Evolutionary conservation across 2,113 vertebrate genomes (phyloP).

Genomic region (Tautogolabrus adspersus): DNA sequence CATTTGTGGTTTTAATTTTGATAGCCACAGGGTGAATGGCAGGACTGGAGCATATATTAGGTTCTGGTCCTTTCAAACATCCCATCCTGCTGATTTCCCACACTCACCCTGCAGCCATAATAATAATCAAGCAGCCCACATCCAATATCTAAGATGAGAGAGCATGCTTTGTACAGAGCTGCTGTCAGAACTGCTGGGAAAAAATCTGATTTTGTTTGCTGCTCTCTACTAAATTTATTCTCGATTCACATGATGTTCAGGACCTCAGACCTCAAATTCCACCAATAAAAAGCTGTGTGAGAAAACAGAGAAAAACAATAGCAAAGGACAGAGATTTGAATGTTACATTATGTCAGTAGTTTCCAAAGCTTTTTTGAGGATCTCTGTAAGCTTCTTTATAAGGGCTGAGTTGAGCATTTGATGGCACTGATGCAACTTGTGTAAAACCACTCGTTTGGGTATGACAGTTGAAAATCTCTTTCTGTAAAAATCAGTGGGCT

Average conservation of each 20-base stretch:
- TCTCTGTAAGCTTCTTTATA: no score
- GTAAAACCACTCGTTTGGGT: no score
- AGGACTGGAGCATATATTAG: not conserved
- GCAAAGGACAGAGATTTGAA: no score
- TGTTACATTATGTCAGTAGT: no score
- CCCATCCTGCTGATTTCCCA: slow-evolving; percentile 15
- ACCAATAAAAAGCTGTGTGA: slow-evolving; percentile 1
- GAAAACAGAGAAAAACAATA: not conserved
- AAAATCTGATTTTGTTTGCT: not conserved
- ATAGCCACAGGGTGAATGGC: not conserved
- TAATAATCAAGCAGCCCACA: slow-evolving; percentile 21
- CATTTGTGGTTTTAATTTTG: not conserved
- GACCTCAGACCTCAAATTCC: not conserved
- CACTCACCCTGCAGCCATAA: slow-evolving; percentile 10
- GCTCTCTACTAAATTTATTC: slow-evolving; percentile 8
- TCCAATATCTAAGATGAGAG: slow-evolving; percentile 24
- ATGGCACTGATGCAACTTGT: no score
- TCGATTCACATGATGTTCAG: slow-evolving; percentile 31
- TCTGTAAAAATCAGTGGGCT: no score
- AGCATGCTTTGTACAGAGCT: slow-evolving; percentile 14
- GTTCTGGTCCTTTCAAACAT: slow-evolving; percentile 1
- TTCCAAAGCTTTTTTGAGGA: no score
- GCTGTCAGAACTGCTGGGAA: slow-evolving; percentile 6
- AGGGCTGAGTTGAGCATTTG: no score
- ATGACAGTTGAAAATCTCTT: no score